Percentiles rank a stretch among this genome's conserved stretches.
Evolutionary conservation across 2,113 vertebrate genomes (phyloP).

Genomic region (Penelope pileata): DNA sequence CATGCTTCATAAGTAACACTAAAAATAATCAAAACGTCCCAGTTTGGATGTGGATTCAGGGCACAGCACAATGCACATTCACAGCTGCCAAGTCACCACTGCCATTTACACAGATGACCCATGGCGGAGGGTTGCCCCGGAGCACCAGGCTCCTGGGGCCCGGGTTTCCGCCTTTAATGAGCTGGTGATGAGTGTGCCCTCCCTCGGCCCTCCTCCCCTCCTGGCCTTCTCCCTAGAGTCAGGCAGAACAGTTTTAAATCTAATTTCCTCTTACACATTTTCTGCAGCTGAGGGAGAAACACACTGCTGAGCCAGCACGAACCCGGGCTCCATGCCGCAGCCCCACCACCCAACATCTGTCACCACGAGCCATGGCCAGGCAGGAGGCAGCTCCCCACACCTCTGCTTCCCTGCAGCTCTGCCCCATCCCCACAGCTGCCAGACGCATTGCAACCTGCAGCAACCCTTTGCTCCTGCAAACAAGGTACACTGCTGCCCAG

Average conservation of each 20-base stretch:
- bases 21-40: background rate
- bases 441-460: background rate
- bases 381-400: accelerated
- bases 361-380: accelerated
- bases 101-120: background rate
- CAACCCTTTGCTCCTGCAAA: background rate
- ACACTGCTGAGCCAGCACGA: background rate
- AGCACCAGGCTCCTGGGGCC: accelerated
- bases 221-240: background rate
- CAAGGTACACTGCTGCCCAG: background rate
- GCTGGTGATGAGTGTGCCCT: constrained; percentile 35
- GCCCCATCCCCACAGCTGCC: accelerated
- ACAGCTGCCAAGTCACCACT: background rate
- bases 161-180: constrained; percentile 41
- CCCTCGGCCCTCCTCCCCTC: background rate
- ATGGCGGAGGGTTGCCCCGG: background rate
- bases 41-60: background rate
- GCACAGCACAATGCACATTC: background rate
- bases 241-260: background rate
- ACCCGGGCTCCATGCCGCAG: accelerated
- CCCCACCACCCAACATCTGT: accelerated
- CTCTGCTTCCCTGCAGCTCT: background rate
- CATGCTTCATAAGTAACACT: background rate
- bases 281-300: background rate
- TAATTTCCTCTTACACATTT: background rate